Evolutionary conservation across 2,797 vertebrate species (phyloP).

Genomic region (Carcharodon carcharias): DNA sequence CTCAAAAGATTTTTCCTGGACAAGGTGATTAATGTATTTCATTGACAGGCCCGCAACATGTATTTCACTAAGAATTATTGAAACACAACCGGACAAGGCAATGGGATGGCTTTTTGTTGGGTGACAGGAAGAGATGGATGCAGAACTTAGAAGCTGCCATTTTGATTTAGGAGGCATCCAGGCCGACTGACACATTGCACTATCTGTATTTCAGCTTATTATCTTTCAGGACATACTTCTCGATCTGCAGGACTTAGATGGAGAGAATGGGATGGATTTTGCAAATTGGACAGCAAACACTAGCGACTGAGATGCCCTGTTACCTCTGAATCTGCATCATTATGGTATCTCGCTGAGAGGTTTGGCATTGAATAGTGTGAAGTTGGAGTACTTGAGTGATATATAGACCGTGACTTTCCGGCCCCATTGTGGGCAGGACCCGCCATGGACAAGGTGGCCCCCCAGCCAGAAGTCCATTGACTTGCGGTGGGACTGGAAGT

Average conservation of each 20-base stretch:
- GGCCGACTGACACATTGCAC: neutral
- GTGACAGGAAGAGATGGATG: neutral
- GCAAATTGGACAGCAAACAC: neutral
- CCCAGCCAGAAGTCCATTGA: no score
- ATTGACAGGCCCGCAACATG: neutral
- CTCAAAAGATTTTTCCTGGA: neutral
- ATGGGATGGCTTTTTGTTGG: neutral
- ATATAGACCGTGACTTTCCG: neutral
- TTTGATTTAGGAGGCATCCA: neutral
- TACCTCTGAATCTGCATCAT: neutral
- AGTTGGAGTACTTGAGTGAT: neutral
- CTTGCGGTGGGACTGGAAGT: no score
- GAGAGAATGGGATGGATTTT: neutral
- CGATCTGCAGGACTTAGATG: neutral
- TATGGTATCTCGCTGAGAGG: neutral
- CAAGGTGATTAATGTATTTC: neutral
- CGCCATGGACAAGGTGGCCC: no score
- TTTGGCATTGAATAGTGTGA: neutral
- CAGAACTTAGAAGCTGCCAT: conserved; percentile 2
- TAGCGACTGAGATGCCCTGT: neutral
- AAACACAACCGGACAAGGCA: neutral
- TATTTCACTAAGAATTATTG: neutral
- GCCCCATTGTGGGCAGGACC: no score
- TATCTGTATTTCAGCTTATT: neutral
- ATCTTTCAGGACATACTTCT: neutral